phyloP scores from a whole-genome alignment of 2,797 vertebrate species.

The Rhinichthys osculus region DNA sequence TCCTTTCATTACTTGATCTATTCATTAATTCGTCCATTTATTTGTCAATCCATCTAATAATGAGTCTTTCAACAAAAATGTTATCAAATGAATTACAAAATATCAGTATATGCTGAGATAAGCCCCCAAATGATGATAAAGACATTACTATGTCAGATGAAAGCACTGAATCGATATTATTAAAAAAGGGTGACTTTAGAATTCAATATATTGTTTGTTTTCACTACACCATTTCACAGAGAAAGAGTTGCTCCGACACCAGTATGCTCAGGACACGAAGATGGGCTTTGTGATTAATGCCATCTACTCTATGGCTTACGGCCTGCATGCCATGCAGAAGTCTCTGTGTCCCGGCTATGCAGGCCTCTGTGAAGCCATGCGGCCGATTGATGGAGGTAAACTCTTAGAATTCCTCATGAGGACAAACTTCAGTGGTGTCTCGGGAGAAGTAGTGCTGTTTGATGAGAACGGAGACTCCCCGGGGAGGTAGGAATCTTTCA shows the following conservation, averaged over 20 bases:
- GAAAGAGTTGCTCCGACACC: slow-evolving; percentile 87
- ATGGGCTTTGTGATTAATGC: slow-evolving; percentile 99
- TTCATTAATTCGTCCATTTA: neutral
- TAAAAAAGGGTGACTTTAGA: neutral
- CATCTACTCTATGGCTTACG: slow-evolving; percentile 97
- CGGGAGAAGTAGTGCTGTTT: slow-evolving; percentile 92
- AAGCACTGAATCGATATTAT: neutral
- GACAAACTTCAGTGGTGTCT: slow-evolving; percentile 95
- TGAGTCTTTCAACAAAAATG: neutral
- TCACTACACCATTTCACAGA: slow-evolving; percentile 65
- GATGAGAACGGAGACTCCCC: slow-evolving; percentile 98
- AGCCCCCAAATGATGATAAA: neutral
- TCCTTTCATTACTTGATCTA: neutral
- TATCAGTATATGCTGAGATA: neutral
- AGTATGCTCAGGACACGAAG: slow-evolving; percentile 97
- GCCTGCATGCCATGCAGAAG: slow-evolving; percentile 94
- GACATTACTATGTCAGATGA: neutral
- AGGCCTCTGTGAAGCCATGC: slow-evolving; percentile 93
- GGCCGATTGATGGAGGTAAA: slow-evolving; percentile 92
- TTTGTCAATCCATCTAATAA: neutral
- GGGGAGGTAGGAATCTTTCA: slow-evolving; percentile 82
- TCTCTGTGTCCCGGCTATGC: slow-evolving; percentile 88
- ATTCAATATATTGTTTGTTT: neutral
- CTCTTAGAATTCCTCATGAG: slow-evolving; percentile 96
- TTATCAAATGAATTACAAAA: neutral